These are phyloP conservation scores for Drosophila parvula DNA, from an alignment of 1,140 invertebrate genomes.

Conservation along the genomic window DNA sequence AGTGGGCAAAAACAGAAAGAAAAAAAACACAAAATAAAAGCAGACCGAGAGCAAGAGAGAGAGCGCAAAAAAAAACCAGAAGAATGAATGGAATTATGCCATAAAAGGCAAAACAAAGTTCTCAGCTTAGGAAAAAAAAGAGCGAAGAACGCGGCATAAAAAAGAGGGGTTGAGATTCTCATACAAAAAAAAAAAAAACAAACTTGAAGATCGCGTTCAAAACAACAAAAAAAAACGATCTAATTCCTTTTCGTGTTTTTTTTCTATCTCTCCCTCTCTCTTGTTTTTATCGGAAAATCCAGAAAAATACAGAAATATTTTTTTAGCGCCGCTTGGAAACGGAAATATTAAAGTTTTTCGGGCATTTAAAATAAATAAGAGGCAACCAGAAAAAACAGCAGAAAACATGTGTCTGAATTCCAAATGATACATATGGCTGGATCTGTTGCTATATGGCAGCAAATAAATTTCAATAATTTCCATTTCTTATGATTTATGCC, in stretches of 20 bases:
- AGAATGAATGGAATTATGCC: conserved; percentile 59
- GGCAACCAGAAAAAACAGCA: conserved; percentile 1
- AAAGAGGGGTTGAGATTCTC: conserved; percentile 13
- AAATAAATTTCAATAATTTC: conserved; percentile 61
- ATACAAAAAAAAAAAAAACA: neutral
- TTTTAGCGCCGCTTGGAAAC: conserved; percentile 35
- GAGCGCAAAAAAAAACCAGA: conserved; percentile 25
- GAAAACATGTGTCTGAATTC: conserved; percentile 25
- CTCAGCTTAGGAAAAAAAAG: conserved; percentile 19
- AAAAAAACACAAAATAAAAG: conserved; percentile 32
- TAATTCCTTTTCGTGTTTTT: conserved; percentile 34
- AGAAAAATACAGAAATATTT: conserved; percentile 17
- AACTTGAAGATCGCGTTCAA: conserved; percentile 36
- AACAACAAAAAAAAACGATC: conserved; percentile 48
- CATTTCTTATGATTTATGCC: conserved; percentile 33
- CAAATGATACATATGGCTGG: conserved; percentile 14
- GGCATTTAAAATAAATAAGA: conserved; percentile 38
- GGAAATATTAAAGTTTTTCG: conserved; percentile 50
- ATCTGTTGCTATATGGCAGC: conserved; percentile 30
- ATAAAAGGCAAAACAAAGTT: conserved; percentile 59
- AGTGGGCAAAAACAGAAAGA: conserved; percentile 36
- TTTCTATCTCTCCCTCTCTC: neutral
- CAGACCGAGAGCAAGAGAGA: conserved; percentile 25
- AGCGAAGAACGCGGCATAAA: conserved; percentile 2
- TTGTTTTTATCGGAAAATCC: conserved; percentile 10